Evolutionary conservation across 2,888 invertebrate species (phyloP), one percentile per base, ranked within the genome.

Genomic region (Nycteola revayana): DNA sequence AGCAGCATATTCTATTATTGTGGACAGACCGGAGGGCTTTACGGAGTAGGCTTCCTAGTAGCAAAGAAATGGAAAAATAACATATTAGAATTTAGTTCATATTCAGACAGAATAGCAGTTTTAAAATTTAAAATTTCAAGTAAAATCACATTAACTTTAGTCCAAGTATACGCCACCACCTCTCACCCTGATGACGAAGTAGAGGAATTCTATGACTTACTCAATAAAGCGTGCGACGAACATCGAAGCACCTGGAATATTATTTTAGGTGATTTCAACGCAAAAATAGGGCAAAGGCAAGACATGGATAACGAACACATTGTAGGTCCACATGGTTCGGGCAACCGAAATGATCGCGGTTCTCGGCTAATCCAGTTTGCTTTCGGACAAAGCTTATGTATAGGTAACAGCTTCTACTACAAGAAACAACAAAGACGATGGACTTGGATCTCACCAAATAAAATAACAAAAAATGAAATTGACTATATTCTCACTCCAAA

Each of bases 131-230:
- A 7, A 3, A 18, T 31, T 9, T 9, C 17, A 1, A n/a, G 17
- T 2, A 31, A 17, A 2, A 31, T 24, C 9, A 17, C 4, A 1
- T 10, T 31, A 17, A 7, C 27, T 3, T 1, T 26, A 6, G 14
- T 26, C 23, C 32, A 32, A 25, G 28, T 38, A 5, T 34, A 39
- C 18, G 39, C 39, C 14, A 33, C 38, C 9, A 26, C 28, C 0
- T 14, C 33, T 4, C 27, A 38, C n/a, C 8, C 30, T 1, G 30
- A 38, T 10, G 30, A 18, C 2, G 38, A 34, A 25, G 10, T 39
- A 3, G 33, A 34, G 10, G 38, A 39, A 1, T 39, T 39, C 10
- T 39, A 39, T 14, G 38, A 39, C n/a, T n/a, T n/a, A n/a, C n/a
- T n/a, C n/a, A n/a, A n/a, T n/a, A n/a, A n/a, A n/a, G n/a, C n/a